Percentiles rank a stretch among this genome's conserved stretches.
These are phyloP conservation scores for Anas georgica DNA, from an alignment of 2,797 vertebrate species.

Conservation along the genomic window DNA sequence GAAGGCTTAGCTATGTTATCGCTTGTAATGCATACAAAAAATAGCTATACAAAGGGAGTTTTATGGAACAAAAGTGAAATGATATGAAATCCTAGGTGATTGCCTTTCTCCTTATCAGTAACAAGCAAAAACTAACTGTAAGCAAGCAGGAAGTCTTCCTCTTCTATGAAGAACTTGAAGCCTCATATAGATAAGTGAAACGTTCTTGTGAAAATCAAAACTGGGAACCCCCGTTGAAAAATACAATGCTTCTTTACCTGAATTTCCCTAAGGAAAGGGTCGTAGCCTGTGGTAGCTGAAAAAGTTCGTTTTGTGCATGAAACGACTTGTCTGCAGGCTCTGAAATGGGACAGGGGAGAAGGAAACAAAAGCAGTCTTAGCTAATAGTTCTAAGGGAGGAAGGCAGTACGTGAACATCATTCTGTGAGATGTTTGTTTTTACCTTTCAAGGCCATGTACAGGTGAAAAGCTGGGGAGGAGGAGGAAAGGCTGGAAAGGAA, in stretches of 20 bases:
- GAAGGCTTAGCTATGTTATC: background rate
- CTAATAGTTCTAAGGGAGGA: background rate
- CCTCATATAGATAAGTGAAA: background rate
- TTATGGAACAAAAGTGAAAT: background rate
- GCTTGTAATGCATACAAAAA: background rate
- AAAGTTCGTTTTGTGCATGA: background rate
- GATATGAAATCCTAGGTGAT: background rate
- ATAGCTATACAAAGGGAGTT: background rate
- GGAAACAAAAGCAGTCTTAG: background rate
- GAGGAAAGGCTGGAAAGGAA: background rate
- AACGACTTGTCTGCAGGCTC: background rate
- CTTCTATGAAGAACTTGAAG: background rate
- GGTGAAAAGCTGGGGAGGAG: background rate
- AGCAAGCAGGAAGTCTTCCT: background rate
- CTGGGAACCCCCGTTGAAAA: background rate
- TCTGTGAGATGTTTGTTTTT: background rate
- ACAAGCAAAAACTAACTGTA: background rate
- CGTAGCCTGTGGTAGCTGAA: background rate
- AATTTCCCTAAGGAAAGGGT: background rate
- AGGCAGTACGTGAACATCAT: background rate
- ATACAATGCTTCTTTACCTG: background rate
- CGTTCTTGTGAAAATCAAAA: background rate
- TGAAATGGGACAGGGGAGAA: background rate
- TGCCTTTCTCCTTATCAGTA: background rate
- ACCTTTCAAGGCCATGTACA: background rate